Conservation (phyloP, 1,140 invertebrate genomes). For the Geopemphigus sp. region DNA sequence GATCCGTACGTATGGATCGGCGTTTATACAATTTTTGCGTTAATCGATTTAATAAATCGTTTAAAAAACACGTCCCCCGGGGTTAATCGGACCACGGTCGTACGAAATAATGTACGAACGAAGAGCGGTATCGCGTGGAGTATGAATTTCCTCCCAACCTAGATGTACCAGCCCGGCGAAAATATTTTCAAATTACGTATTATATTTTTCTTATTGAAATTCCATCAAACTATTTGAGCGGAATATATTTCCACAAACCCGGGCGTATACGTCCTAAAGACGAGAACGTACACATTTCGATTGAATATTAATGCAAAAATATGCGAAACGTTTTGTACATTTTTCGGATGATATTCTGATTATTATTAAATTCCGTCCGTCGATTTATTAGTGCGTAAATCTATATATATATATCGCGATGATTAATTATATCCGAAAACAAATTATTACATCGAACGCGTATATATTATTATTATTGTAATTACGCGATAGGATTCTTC, state of each 20-base stretch:
- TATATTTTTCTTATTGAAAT: constrained; percentile 2
- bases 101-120: too few relatives aligned
- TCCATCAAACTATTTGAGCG: background rate
- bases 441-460: background rate
- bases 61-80: too few relatives aligned
- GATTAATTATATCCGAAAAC: constrained; percentile 1
- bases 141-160: too few relatives aligned
- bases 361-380: constrained; percentile 16
- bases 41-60: too few relatives aligned
- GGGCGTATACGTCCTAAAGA: background rate
- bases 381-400: background rate
- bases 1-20: too few relatives aligned
- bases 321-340: background rate
- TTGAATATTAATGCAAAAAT: background rate
- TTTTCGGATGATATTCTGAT: background rate
- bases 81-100: too few relatives aligned
- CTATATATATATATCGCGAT: background rate
- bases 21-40: too few relatives aligned
- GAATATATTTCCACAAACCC: background rate
- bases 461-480: background rate
- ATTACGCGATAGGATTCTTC: constrained; percentile 18
- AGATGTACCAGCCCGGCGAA: background rate
- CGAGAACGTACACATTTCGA: background rate
- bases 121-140: too few relatives aligned
- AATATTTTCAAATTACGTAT: background rate